Base-by-base conservation (phyloP, 1,140 invertebrate species). In the Panonychus citri region DNA sequence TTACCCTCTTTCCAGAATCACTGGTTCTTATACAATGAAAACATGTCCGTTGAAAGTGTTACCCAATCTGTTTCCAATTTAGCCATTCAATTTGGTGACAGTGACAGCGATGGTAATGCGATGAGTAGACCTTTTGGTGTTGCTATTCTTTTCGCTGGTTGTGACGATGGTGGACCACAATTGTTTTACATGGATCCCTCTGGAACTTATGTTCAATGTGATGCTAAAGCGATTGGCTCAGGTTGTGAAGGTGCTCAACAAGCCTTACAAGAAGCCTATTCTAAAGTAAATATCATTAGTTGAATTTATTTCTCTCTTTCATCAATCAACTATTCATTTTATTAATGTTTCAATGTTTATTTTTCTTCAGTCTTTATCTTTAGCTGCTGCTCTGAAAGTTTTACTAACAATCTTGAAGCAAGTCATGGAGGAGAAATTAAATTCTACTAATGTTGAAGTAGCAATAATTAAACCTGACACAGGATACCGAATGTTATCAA, bases 341-440 rank as follows among this genome's bases (percentile, higher is more conserved):
- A 27, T 17, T 55, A 5, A 46, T 55, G 2, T 12, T 46, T 55
- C 17, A 7, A 21, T n/a, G n/a, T 53, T 57, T 12, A 17, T 40
- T 26, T 39, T 53, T n/a, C 12, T 28, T 21, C 74, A 96, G 83
- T 83, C 85, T 13, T 90, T 99, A 82, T 91, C 83, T 0, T 69
- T 99, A n/a, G 81, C 85, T 59, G 91, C 97, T 73, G 94, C 93
- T 17, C 81, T 88, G 55, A 91, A 89, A 65, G 69, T 83, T 37
- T 81, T 88, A 3, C 70, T 99, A 17, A 89, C 83, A 10, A 98
- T 97, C 65, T 71, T 99, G 2, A 99, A 99, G 67, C 93, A 98
- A 74, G 93, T 99, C 0, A 99, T 99, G 95, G 95, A 99, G 69
- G 95, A 99, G 70, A 98, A 97, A 72, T 70, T 99, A 0, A 96